Evolutionary conservation across 2,113 vertebrate species (phyloP).

Genomic region (Panthera tigris): DNA sequence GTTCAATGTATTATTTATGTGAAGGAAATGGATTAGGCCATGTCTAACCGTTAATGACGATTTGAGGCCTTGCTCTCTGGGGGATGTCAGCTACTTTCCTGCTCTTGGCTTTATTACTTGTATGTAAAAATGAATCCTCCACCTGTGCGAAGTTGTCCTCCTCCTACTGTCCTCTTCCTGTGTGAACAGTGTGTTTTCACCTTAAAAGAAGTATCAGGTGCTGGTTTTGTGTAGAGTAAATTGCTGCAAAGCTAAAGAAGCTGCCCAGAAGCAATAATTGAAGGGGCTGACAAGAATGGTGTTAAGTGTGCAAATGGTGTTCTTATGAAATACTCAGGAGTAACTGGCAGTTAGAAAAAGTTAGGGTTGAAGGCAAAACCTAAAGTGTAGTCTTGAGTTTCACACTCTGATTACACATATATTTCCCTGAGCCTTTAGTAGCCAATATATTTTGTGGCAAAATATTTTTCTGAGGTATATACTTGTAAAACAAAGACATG

Average conservation of each 20-base stretch:
- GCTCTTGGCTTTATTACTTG: background rate
- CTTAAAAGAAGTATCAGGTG: background rate
- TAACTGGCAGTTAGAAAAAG: constrained; percentile 8
- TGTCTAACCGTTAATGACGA: background rate
- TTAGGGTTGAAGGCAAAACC: constrained; percentile 41
- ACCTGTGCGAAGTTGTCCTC: background rate
- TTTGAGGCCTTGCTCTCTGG: background rate
- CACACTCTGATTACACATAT: background rate
- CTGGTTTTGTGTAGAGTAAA: constrained; percentile 24
- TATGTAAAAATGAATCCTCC: background rate
- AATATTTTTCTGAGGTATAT: background rate
- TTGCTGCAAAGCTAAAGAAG: constrained; percentile 22
- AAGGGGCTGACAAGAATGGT: constrained; percentile 33
- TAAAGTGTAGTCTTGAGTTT: background rate
- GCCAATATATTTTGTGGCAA: background rate
- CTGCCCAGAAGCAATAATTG: background rate
- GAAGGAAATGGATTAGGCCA: background rate
- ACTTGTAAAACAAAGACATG: background rate
- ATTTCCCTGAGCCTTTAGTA: background rate
- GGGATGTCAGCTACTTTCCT: background rate
- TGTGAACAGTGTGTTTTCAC: constrained; percentile 29
- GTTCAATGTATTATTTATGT: background rate
- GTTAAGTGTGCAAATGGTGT: background rate
- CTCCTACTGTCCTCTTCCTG: background rate
- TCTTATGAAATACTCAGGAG: background rate